Base-by-base conservation (phyloP, 2,888 invertebrate genomes). In the Tetheella fluctuosa region DNA sequence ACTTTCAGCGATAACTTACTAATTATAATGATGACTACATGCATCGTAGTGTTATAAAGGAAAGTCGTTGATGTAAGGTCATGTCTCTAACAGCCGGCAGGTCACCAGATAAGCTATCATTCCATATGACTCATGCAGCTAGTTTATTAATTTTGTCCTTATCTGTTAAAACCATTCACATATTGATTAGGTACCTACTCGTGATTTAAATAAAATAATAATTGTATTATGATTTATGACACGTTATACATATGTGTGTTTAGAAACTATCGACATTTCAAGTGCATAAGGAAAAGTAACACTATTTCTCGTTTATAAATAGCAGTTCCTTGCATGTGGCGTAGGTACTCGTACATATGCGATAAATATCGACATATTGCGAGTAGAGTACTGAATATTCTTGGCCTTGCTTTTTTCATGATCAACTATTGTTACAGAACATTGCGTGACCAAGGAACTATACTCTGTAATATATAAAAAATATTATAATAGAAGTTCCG, bases 41-140 rank as follows among this genome's bases (percentile, higher is more conserved):
- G 20, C 20, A 10, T 48, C 8, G n/a, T 48, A 17, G 48, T 48
- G 5, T 48, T n/a, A 48, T 48, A 20, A 48, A 48, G 20, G 48
- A 48, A 48, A 48, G 48, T 10, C 48, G 1, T 20, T 48, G 1
- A 20, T 48, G 20, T 20, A 20, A 20, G 48, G 20, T 10, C 20
- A 48, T 48, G 48, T 48, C 48, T 48, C 39, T 6, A n/a, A 7
- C 48, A 48, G 48, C 20, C 20, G 17, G 3, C 20, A 48, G 48
- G 17, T 48, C 48, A 48, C 48, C 48, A 48, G 48, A 48, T 48
- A 48, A 17, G 17, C 1, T 42, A 42, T 20, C 48, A 48, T 48
- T 20, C 20, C 48, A 48, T 39, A 39, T 48, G 17, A 48, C 48
- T 20, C 39, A 5, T n/a, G 39, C 39, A 6, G 17, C n/a, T 42